These are phyloP conservation scores for Ptychochromis oligacanthus DNA, from an alignment of 2,113 vertebrate genomes.

Conservation along the genomic window DNA sequence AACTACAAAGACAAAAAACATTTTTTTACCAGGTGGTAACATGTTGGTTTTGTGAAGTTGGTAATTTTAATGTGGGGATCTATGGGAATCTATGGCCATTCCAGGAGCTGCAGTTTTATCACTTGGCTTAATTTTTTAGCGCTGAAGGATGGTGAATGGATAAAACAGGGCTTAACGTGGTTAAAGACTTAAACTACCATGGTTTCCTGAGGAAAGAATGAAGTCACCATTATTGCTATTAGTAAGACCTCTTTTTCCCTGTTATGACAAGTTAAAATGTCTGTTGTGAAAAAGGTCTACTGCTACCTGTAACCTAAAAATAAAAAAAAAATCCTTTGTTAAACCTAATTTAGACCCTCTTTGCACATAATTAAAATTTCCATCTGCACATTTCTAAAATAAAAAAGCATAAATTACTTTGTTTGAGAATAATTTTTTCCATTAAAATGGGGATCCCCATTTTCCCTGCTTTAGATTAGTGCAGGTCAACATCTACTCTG, in stretches of 20 bases:
- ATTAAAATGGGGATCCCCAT: background rate
- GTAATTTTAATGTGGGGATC: background rate
- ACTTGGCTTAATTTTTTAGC: background rate
- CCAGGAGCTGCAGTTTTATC: background rate
- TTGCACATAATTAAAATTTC: background rate
- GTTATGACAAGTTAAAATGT: constrained; percentile 1
- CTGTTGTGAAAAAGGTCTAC: background rate
- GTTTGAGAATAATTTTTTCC: no score
- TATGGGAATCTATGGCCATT: background rate
- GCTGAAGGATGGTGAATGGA: background rate
- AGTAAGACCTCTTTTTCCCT: background rate
- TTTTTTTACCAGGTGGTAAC: background rate
- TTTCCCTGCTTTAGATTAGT: background rate
- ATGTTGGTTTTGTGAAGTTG: background rate
- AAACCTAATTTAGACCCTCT: background rate
- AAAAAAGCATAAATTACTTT: no score
- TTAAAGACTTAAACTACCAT: background rate
- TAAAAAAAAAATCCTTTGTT: background rate
- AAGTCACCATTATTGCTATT: background rate
- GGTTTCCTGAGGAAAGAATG: background rate
- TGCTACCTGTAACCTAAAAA: background rate
- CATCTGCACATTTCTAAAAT: no score
- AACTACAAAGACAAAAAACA: background rate
- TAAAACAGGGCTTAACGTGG: background rate
- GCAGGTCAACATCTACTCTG: background rate